Conservation (phyloP, 35 echinoderm and acorn worm species). For the Nesometra sesokonis region DNA sequence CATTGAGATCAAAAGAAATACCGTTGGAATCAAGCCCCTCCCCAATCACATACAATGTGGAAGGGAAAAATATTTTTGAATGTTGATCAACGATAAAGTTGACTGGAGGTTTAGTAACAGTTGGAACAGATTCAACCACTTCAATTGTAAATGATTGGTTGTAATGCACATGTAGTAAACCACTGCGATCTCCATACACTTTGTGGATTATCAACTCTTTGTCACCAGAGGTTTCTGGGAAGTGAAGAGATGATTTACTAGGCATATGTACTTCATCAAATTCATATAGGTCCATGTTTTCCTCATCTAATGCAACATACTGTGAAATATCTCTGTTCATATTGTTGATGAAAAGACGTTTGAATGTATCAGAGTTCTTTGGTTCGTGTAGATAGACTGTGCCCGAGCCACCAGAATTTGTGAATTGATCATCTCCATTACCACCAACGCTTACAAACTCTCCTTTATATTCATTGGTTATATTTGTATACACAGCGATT, state of each 20-base stretch:
- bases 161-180: slow-evolving; percentile 48
- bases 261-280: slow-evolving; percentile 80
- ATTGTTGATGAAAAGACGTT: slow-evolving; percentile 54
- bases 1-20: slow-evolving; percentile 57
- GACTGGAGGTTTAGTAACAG: slow-evolving; percentile 61
- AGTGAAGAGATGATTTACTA: slow-evolving; percentile 45
- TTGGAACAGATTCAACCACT: slow-evolving; percentile 63
- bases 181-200: slow-evolving; percentile 59
- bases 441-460: slow-evolving; percentile 50
- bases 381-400: slow-evolving; percentile 56
- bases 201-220: slow-evolving; percentile 45
- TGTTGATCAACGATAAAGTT: slow-evolving; percentile 60
- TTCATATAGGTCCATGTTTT: slow-evolving; percentile 23
- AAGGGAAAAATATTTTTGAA: slow-evolving; percentile 53
- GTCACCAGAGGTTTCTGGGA: neutral
- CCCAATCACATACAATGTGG: slow-evolving; percentile 74
- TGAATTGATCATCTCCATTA: slow-evolving; percentile 1
- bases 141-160: slow-evolving; percentile 49
- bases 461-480: slow-evolving; percentile 42
- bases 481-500: slow-evolving; percentile 74
- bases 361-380: slow-evolving; percentile 37
- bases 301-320: slow-evolving; percentile 71
- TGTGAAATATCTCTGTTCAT: slow-evolving; percentile 34
- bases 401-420: slow-evolving; percentile 55
- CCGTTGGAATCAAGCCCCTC: slow-evolving; percentile 25